phyloP scores from a whole-genome alignment of 2,888 invertebrate species.

The Hymenopus coronatus region DNA sequence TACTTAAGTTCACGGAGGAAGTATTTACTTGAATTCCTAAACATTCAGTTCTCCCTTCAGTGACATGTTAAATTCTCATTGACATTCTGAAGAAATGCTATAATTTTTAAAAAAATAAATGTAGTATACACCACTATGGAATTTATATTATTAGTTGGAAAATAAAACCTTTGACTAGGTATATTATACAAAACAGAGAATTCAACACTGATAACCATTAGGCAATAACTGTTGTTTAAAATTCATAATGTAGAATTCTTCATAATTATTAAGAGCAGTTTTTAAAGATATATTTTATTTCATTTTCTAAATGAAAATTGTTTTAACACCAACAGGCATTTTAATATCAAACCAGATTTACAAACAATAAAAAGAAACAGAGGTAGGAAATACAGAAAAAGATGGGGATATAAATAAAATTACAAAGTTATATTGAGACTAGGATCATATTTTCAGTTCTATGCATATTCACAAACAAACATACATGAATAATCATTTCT shows the following conservation, averaged over 20 bases:
- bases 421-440: neutral
- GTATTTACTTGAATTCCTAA: neutral
- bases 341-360: neutral
- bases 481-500: neutral
- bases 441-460: slow-evolving; percentile 1
- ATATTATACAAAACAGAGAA: neutral
- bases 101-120: neutral
- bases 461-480: neutral
- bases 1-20: neutral
- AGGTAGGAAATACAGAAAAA: neutral
- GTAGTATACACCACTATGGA: neutral
- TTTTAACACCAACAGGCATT: neutral
- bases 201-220: neutral
- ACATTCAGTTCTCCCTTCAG: neutral
- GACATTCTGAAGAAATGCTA: neutral
- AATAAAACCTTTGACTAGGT: neutral
- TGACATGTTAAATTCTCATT: neutral
- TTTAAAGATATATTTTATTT: neutral
- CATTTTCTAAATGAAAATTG: neutral
- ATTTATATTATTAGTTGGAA: neutral
- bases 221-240: neutral
- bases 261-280: neutral
- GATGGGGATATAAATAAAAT: neutral
- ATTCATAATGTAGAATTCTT: neutral
- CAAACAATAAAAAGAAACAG: neutral